Conservation (phyloP, 2,113 vertebrate genomes). For the Poeciliopsis turrubarensis region DNA sequence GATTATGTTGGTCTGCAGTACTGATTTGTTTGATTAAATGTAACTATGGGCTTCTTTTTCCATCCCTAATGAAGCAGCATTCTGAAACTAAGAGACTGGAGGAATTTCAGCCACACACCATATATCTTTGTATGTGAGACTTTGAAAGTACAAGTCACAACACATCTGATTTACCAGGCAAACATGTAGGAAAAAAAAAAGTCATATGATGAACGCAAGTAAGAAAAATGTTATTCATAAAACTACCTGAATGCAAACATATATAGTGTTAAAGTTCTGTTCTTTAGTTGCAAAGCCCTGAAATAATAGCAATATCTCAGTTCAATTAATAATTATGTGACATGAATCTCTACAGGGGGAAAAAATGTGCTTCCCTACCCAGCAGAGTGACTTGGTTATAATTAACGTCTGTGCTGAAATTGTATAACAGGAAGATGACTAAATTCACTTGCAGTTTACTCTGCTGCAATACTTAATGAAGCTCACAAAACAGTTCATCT, state of each 20-base stretch:
- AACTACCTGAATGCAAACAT: conserved; percentile 30
- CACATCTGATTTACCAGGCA: not conserved
- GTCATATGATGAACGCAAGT: conserved; percentile 1
- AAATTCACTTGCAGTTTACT: conserved; percentile 19
- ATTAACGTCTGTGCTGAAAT: conserved; percentile 62
- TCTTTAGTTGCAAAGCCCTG: conserved; percentile 13
- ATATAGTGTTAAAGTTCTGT: conserved; percentile 5
- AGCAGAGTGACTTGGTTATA: conserved; percentile 57
- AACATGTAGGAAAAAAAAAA: not conserved
- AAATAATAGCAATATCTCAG: conserved; percentile 56
- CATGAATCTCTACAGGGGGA: conserved; percentile 50
- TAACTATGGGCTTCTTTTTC: conserved; percentile 78
- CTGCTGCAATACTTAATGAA: conserved; percentile 17
- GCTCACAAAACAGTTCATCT: conserved; percentile 52
- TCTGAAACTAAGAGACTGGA: conserved; percentile 71
- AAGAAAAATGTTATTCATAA: conserved; percentile 6
- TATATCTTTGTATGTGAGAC: conserved; percentile 31
- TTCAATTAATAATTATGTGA: conserved; percentile 61
- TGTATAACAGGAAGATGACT: conserved; percentile 45
- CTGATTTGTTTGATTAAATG: conserved; percentile 82
- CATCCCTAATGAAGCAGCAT: conserved; percentile 81
- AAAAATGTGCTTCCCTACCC: conserved; percentile 38
- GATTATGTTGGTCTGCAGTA: conserved; percentile 81
- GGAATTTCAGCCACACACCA: conserved; percentile 47
- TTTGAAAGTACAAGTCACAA: conserved; percentile 12